These are phyloP conservation scores for Carduelis carduelis DNA, from an alignment of 2,797 vertebrate genomes.

Conservation along the genomic window DNA sequence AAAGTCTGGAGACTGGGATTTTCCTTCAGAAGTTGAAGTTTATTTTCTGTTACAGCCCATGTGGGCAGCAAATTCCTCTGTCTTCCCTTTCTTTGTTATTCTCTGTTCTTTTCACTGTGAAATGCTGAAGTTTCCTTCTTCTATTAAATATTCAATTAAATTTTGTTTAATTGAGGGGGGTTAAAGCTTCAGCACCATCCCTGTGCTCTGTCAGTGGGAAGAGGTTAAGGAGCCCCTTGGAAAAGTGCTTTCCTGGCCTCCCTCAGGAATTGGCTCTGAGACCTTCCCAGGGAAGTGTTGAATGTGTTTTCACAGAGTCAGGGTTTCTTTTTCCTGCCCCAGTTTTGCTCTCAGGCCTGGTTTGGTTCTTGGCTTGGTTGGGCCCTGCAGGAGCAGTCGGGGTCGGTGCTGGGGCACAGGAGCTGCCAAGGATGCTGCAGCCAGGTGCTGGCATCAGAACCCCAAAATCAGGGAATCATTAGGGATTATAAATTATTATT, in stretches of 20 bases:
- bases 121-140: not conserved
- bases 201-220: not conserved
- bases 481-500: not conserved
- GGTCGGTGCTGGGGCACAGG: accelerated
- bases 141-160: not conserved
- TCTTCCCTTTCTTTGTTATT: not conserved
- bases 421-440: not conserved
- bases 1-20: conserved; percentile 19
- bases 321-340: not conserved
- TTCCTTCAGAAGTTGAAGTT: conserved; percentile 8
- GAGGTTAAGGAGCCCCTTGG: conserved; percentile 6
- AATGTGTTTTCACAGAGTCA: conserved; percentile 6
- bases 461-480: not conserved
- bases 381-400: accelerated
- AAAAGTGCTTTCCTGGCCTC: not conserved
- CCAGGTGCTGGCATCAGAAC: not conserved
- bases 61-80: conserved; percentile 26
- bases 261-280: not conserved
- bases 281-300: conserved; percentile 39
- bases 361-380: not conserved
- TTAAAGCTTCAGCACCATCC: not conserved
- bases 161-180: not conserved
- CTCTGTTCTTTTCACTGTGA: not conserved
- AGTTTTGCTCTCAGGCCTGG: not conserved
- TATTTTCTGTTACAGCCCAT: not conserved